phyloP scores from a whole-genome alignment of 2,113 vertebrate species.

The Semicossyphus pulcher region DNA sequence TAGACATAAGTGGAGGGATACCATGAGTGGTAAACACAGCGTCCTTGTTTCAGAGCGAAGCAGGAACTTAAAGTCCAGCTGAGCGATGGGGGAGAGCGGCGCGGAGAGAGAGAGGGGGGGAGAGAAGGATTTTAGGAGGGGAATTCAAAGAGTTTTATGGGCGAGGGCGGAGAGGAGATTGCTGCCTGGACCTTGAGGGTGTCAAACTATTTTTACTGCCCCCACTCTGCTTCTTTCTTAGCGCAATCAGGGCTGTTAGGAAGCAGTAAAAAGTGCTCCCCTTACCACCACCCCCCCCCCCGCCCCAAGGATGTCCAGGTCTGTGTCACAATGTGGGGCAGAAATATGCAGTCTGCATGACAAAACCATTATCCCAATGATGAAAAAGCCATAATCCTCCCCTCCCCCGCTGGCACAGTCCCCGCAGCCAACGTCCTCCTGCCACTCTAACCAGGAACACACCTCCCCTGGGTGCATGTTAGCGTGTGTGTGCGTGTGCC shows the following conservation, averaged over 20 bases:
- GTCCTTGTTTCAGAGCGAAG: slow-evolving; percentile 44
- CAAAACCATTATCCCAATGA: slow-evolving; percentile 58
- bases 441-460: slow-evolving; percentile 9
- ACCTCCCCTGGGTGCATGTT: slow-evolving; percentile 16
- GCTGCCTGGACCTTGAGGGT: slow-evolving; percentile 80
- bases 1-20: slow-evolving; percentile 44
- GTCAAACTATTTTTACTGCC: slow-evolving; percentile 85
- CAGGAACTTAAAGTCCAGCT: slow-evolving; percentile 35
- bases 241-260: slow-evolving; percentile 75
- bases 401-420: background rate
- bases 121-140: slow-evolving; percentile 45
- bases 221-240: slow-evolving; percentile 67
- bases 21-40: slow-evolving; percentile 30
- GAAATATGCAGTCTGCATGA: slow-evolving; percentile 36
- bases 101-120: background rate
- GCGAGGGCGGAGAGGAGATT: slow-evolving; percentile 73
- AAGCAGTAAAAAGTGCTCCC: slow-evolving; percentile 75
- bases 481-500: background rate
- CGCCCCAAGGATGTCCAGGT: slow-evolving; percentile 61
- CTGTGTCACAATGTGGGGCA: slow-evolving; percentile 43
- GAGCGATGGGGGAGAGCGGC: background rate
- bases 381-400: slow-evolving; percentile 35
- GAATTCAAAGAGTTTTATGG: slow-evolving; percentile 81
- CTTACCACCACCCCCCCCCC: slow-evolving; percentile 63
- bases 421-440: slow-evolving; percentile 34